Evolutionary conservation across 2,888 invertebrate species (phyloP), one percentile per base, ranked within the genome.

Genomic region (Diarsia mendica): DNA sequence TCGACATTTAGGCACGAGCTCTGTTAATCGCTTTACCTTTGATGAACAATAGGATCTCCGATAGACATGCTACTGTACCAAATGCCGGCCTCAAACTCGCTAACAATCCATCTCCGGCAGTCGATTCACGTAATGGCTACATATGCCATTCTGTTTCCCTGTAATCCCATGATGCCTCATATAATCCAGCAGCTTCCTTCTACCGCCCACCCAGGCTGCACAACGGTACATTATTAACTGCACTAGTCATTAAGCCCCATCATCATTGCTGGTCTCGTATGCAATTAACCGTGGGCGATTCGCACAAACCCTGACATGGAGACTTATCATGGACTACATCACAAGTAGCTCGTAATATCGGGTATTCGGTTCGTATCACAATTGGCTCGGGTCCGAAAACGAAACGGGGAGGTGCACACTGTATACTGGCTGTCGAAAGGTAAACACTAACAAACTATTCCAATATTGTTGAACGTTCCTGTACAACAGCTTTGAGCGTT

Each of bases 371-470:
- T 78, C 80, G 80, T 84, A 83, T 82, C 80, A 71, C 81, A 85
- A 84, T 82, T 84, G 80, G 75, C 81, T 85, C 78, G 77, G 73
- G 80, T 84, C 87, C 74, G 85, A 88, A 91, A 90, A 90, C 87
- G 88, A 90, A 92, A 91, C 89, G 84, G 77, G 71, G 75, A 81
- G 85, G 75, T 90, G 86, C 84, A 84, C 85, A 80, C 73, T 85
- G 82, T 86, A 84, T 87, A 85, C 85, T 83, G 86, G 80, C 88
- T 88, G 90, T 90, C 85, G 91, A 90, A 92, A 92, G 88, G 92
- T 92, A 94, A 94, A 94, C 86, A 93, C 90, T 91, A 92, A 93
- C 92, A 92, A 92, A 92, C 91, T 91, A 92, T 92, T 92, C 89
- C 93, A 93, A 93, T 94, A 94, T 93, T 92, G 93, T 90, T 89